phyloP scores from a whole-genome alignment of 2,797 vertebrate genomes.

The Myotis planiceps region DNA sequence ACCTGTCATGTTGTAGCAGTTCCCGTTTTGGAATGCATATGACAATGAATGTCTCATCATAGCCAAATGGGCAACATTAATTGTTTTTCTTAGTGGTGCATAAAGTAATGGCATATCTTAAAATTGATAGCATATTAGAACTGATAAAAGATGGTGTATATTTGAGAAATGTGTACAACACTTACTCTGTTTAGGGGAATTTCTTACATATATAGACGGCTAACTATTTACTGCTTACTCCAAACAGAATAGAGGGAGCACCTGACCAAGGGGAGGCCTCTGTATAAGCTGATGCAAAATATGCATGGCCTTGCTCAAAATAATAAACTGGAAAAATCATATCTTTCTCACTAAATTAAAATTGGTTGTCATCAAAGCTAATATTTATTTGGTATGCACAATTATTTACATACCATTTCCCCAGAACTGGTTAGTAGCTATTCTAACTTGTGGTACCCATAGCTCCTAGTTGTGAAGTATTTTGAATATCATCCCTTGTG shows the following conservation, averaged over 20 bases:
- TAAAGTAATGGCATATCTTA: not conserved
- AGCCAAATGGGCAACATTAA: not conserved
- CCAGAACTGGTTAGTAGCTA: not conserved
- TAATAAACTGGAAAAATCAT: not conserved
- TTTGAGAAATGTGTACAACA: not conserved
- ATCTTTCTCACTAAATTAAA: not conserved
- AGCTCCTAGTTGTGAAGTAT: not conserved
- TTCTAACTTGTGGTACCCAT: not conserved
- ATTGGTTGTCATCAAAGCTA: not conserved
- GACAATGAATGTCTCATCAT: not conserved
- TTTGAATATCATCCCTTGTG: not conserved
- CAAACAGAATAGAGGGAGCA: not conserved
- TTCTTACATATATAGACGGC: not conserved
- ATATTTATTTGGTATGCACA: not conserved
- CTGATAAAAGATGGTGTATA: not conserved
- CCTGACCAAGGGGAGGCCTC: not conserved
- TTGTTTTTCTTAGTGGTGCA: not conserved
- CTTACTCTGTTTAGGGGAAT: not conserved
- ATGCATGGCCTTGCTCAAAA: not conserved
- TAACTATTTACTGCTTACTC: not conserved
- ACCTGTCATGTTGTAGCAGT: not conserved
- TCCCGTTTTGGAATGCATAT: not conserved
- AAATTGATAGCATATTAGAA: not conserved
- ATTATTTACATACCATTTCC: not conserved
- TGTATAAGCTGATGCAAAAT: not conserved